These are phyloP conservation scores for Molanna angustata DNA, from an alignment of 2,888 invertebrate genomes.

Conservation along the genomic window DNA sequence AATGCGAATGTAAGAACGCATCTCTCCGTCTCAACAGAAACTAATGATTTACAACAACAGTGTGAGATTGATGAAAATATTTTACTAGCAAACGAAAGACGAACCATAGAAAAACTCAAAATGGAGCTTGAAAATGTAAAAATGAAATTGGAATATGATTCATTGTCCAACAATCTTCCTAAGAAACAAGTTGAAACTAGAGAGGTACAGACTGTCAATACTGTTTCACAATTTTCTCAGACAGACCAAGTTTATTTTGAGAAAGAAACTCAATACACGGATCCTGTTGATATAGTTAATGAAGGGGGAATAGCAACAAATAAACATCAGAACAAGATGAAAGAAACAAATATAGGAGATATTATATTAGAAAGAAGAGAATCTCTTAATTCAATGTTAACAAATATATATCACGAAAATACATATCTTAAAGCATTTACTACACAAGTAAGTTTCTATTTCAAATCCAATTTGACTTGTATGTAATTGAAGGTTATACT, in stretches of 20 bases:
- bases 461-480: background rate
- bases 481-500: too few species aligned
- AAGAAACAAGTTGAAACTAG: constrained; percentile 10
- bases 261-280: too few species aligned
- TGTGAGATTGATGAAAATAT: background rate
- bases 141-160: constrained; percentile 10
- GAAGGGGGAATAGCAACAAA: too few species aligned
- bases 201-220: constrained; percentile 15
- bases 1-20: constrained; percentile 2
- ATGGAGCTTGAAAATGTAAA: constrained; percentile 15
- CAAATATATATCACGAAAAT: constrained; percentile 35
- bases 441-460: constrained; percentile 39
- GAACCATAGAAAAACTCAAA: constrained; percentile 20
- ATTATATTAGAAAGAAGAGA: too few species aligned
- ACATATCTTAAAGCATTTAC: constrained; percentile 41
- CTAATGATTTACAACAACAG: constrained; percentile 12
- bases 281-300: too few species aligned
- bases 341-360: too few species aligned
- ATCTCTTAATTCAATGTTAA: too few species aligned
- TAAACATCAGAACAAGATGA: too few species aligned
- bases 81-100: constrained; percentile 6
- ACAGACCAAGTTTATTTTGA: constrained; percentile 11
- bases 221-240: constrained; percentile 8
- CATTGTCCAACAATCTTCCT: background rate
- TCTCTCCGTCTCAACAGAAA: constrained; percentile 4